phyloP scores from a whole-genome alignment of 2,888 invertebrate genomes.

The Colletes collaris region DNA sequence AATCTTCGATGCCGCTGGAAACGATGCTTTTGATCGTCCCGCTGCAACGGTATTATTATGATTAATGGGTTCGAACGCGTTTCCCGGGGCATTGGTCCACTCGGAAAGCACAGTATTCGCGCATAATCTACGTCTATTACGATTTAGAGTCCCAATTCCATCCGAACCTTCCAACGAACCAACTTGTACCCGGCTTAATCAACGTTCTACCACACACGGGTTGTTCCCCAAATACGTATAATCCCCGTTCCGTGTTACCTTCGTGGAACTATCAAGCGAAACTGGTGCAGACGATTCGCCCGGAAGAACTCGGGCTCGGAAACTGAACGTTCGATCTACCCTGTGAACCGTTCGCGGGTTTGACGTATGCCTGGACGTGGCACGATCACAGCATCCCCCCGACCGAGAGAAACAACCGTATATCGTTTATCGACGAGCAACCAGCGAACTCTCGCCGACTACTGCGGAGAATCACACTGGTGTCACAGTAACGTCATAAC shows the following conservation, averaged over 20 bases:
- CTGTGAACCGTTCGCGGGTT: neutral
- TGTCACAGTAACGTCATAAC: constrained; percentile 44
- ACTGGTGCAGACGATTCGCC: neutral
- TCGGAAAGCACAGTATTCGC: too few relatives aligned
- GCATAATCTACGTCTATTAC: too few relatives aligned
- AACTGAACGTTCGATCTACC: neutral
- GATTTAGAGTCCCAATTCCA: too few relatives aligned
- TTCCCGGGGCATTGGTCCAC: too few relatives aligned
- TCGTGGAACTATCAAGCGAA: neutral
- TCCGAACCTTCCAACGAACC: too few relatives aligned
- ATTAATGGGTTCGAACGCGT: neutral
- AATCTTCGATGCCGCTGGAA: neutral
- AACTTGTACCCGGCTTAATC: too few relatives aligned
- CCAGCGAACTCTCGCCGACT: neutral
- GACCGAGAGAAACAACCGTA: constrained; percentile 2
- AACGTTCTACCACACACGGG: too few relatives aligned
- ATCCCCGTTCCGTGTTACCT: too few relatives aligned
- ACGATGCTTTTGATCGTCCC: neutral
- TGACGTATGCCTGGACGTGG: neutral
- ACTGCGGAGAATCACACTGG: constrained; percentile 15
- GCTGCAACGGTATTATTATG: neutral
- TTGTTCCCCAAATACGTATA: too few relatives aligned
- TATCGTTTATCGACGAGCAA: constrained; percentile 19
- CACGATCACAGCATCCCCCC: constrained; percentile 33
- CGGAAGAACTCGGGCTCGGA: neutral